phyloP scores from a whole-genome alignment of 1,140 invertebrate species.

The Nixonia krombeini region DNA sequence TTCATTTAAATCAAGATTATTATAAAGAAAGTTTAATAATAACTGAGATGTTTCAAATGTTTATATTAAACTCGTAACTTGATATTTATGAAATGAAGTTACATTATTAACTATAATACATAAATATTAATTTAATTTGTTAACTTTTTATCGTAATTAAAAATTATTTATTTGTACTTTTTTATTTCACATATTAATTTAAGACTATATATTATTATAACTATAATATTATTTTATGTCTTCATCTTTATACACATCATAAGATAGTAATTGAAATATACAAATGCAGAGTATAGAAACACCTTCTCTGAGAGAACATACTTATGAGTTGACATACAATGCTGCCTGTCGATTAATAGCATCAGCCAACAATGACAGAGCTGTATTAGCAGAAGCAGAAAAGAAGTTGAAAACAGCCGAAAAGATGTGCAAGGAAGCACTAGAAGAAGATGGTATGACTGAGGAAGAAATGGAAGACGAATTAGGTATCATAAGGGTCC shows the following conservation, averaged over 20 bases:
- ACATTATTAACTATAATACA: no score
- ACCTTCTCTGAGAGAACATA: slow-evolving; percentile 74
- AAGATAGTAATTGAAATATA: slow-evolving; percentile 10
- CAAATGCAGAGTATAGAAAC: slow-evolving; percentile 69
- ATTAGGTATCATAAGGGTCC: slow-evolving; percentile 90
- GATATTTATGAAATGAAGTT: no score
- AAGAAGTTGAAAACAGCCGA: slow-evolving; percentile 87
- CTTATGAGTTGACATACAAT: slow-evolving; percentile 94
- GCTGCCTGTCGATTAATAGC: slow-evolving; percentile 85
- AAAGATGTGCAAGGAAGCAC: slow-evolving; percentile 83
- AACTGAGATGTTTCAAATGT: no score
- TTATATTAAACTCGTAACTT: no score
- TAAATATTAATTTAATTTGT: no score
- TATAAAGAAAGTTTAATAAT: no score
- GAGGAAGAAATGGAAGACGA: slow-evolving; percentile 93
- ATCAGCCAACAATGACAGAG: slow-evolving; percentile 71
- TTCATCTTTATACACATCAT: slow-evolving; percentile 16
- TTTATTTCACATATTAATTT: no score
- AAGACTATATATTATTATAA: no score
- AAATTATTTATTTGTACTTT: no score
- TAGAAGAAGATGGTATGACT: slow-evolving; percentile 88
- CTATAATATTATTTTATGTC: no score
- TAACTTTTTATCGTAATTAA: no score
- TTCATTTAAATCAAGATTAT: no score
- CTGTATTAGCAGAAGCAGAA: slow-evolving; percentile 78